Base-by-base conservation (phyloP, 2,888 invertebrate genomes). In the Reticulitermes lucifugus region DNA sequence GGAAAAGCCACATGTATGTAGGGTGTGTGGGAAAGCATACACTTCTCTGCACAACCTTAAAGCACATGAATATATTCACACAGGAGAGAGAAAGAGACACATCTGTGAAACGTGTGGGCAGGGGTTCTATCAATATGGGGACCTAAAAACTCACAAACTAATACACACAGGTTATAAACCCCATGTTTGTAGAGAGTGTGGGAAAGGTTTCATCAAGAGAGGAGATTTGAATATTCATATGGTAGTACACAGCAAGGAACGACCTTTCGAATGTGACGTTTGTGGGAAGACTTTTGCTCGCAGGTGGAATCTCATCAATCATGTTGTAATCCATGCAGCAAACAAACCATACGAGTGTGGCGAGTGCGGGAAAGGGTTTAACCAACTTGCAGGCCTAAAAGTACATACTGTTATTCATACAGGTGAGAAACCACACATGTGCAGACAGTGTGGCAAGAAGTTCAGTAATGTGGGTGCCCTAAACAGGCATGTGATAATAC, bases 81-180 rank as follows among this genome's bases (percentile, higher is more conserved):
- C 80, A 29, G 80, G 80, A 0, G 79, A 79, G 9, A 77, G 79
- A 35, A 83, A 77, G 46, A 79, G 55, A 41, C 83, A 83, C 46
- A 71, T 83, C 0, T 85, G 85, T 79, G 73, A 83, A 22, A 79
- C 81, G 14, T 85, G 85, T 83, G 82, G 73, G 18, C 73, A 83
- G 51, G 75, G 85, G 25, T 85, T 85, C 79, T 59, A 75, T 10
- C 77, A 85, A 22, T 29, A 60, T 14, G 83, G 85, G n/a, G 79
- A 77, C 18, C 59, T 83, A 25, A 85, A 85, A 55, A 85, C 83
- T 10, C 85, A 80, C 41, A 60, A 46, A 35, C 35, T 80, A 41
- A 60, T 80, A 59, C 80, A 80, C 9, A 80, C 80, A 60, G 80
- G 80, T 29, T 51, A 60, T 14, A 55, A 80, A 41, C 80, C 80